Percentiles rank a stretch among this genome's conserved stretches.
These are phyloP conservation scores for Netelia virgata DNA, from an alignment of 2,888 invertebrate genomes.

Conservation along the genomic window DNA sequence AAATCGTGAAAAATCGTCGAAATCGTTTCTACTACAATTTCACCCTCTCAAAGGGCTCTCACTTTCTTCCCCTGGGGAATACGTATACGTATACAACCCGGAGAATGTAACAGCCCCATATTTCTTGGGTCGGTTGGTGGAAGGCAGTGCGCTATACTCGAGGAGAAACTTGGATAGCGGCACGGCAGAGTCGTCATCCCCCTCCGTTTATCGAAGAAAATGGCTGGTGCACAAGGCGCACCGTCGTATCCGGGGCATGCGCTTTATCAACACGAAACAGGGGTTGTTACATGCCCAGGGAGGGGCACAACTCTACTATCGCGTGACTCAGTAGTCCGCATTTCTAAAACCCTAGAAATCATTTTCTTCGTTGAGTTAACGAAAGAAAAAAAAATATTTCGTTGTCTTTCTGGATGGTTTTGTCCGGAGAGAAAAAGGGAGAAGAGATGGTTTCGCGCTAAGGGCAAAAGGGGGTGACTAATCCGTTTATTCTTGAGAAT, in stretches of 20 bases:
- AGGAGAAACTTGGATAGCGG: constrained; percentile 35
- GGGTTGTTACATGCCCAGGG: constrained; percentile 80
- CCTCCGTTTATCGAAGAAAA: constrained; percentile 67
- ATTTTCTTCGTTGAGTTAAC: neutral
- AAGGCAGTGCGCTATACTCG: constrained; percentile 12
- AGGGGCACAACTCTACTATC: constrained; percentile 78
- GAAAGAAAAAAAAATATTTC: constrained; percentile 8
- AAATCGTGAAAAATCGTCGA: constrained; percentile 26
- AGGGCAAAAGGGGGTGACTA: neutral
- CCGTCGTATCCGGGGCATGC: constrained; percentile 75
- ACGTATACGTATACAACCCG: constrained; percentile 3
- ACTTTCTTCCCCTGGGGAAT: constrained; percentile 9
- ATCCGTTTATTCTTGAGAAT: constrained; percentile 10
- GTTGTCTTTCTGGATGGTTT: neutral
- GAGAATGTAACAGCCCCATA: constrained; percentile 52
- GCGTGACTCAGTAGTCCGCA: constrained; percentile 80
- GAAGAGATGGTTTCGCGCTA: neutral
- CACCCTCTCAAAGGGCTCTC: constrained; percentile 35
- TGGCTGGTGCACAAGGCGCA: constrained; percentile 38
- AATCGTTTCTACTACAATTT: neutral
- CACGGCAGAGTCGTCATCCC: constrained; percentile 73
- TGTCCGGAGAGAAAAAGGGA: neutral
- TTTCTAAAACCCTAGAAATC: constrained; percentile 69
- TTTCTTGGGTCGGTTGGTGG: constrained; percentile 39
- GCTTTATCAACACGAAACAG: constrained; percentile 71